Evolutionary conservation across 2,888 invertebrate species (phyloP).

Genomic region (Electrophaes corylata): DNA sequence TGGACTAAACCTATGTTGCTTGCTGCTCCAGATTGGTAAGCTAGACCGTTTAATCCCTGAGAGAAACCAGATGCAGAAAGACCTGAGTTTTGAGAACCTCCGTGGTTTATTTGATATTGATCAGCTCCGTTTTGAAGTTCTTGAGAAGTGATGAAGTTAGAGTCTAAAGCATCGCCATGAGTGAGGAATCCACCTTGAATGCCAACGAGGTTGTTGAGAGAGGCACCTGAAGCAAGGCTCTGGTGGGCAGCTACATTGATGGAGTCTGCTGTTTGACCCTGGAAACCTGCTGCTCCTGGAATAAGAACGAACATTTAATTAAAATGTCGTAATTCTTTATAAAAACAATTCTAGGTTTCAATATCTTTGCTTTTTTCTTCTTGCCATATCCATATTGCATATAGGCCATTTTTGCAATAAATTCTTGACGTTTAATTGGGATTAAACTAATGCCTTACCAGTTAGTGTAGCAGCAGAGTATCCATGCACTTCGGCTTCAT

Average conservation of each 20-base stretch:
- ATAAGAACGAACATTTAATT: background rate
- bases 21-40: slow-evolving; percentile 48
- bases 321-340: background rate
- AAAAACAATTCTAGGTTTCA: background rate
- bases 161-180: slow-evolving; percentile 62
- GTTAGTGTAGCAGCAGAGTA: slow-evolving; percentile 70
- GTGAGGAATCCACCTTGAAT: slow-evolving; percentile 70
- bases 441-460: slow-evolving; percentile 51
- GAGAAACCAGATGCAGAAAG: slow-evolving; percentile 32
- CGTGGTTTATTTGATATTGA: slow-evolving; percentile 46
- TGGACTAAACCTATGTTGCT: slow-evolving; percentile 64
- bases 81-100: slow-evolving; percentile 34
- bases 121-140: slow-evolving; percentile 57
- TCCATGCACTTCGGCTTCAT: slow-evolving; percentile 79
- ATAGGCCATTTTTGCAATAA: background rate
- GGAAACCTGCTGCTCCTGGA: slow-evolving; percentile 74
- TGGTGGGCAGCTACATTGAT: slow-evolving; percentile 79
- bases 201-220: slow-evolving; percentile 73
- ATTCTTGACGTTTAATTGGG: background rate
- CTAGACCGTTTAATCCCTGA: slow-evolving; percentile 41
- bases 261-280: slow-evolving; percentile 75
- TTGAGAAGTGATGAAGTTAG: slow-evolving; percentile 73
- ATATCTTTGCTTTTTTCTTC: background rate
- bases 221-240: slow-evolving; percentile 74
- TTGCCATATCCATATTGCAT: background rate